A percentile compares a stretch with the other conserved stretches of the same genome.
phyloP scores from a whole-genome alignment of 2,888 invertebrate genomes.

The Saturnia japonica region DNA sequence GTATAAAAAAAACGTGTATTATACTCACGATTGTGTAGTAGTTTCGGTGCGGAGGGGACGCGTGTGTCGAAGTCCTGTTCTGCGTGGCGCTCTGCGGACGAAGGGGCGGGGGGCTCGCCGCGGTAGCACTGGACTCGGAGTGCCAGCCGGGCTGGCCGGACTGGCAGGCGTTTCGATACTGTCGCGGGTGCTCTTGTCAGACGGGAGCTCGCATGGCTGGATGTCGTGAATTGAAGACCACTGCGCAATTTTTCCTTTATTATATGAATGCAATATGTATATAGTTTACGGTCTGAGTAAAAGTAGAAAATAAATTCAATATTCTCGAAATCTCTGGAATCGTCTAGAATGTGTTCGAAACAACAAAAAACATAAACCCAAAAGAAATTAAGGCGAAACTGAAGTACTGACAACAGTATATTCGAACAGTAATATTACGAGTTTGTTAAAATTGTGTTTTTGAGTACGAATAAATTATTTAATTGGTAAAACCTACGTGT shows the following conservation, averaged over 20 bases:
- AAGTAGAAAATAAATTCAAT: no score
- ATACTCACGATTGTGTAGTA: constrained; percentile 28
- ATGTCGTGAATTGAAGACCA: constrained; percentile 98
- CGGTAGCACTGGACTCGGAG: constrained; percentile 31
- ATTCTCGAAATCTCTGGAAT: no score
- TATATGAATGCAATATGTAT: neutral
- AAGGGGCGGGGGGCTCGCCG: constrained; percentile 33
- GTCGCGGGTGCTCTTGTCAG: constrained; percentile 56
- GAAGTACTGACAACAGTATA: no score
- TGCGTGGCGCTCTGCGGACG: constrained; percentile 36
- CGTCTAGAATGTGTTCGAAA: no score
- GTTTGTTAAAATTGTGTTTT: no score
- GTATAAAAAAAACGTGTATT: constrained; percentile 2
- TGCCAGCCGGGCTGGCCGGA: constrained; percentile 23
- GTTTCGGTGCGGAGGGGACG: constrained; percentile 25
- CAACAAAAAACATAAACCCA: no score
- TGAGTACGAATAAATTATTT: no score
- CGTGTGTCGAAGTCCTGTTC: constrained; percentile 33
- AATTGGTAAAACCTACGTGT: no score
- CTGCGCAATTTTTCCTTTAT: constrained; percentile 58
- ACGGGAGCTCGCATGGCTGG: constrained; percentile 82
- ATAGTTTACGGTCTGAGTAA: no score
- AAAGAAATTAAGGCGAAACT: no score
- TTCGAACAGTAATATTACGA: no score
- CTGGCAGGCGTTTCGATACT: constrained; percentile 29